phyloP scores from a whole-genome alignment of 2,797 vertebrate species.

The Cheirogaleus major region DNA sequence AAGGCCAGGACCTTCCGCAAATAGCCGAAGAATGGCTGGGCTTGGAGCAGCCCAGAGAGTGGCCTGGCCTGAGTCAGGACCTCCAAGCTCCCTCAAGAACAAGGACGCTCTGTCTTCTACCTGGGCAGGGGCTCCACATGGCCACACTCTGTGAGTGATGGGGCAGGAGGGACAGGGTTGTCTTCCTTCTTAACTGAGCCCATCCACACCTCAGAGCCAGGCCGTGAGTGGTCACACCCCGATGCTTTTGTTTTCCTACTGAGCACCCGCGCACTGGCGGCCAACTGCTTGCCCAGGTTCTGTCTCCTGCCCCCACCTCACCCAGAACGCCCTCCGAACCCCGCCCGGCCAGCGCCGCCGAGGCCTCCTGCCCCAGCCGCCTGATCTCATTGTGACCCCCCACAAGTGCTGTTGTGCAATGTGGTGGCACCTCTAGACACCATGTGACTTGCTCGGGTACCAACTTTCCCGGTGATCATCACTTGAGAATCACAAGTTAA shows the following conservation, averaged over 20 bases:
- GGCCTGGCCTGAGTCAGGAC: no score
- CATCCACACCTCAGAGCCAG: neutral
- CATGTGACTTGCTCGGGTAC: neutral
- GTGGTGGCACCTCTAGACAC: conserved; percentile 1
- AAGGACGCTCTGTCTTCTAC: neutral
- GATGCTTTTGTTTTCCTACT: neutral
- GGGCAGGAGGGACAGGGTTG: neutral
- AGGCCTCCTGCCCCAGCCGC: neutral
- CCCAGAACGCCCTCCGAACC: neutral
- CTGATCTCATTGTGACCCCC: neutral
- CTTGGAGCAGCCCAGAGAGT: neutral
- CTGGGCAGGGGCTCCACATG: no score
- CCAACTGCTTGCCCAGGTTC: neutral
- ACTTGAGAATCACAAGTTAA: conserved; percentile 23
- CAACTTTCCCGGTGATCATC: neutral
- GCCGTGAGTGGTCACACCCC: neutral
- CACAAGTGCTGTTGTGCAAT: neutral
- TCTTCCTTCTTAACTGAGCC: neutral
- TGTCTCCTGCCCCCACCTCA: neutral
- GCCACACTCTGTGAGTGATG: accelerated
- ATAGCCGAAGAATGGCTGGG: neutral
- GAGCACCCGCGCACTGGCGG: neutral
- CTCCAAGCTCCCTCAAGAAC: neutral
- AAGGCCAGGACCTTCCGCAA: neutral
- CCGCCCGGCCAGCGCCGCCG: neutral